A percentile compares a stretch with the other conserved stretches of the same genome.
These are phyloP conservation scores for Nomada ferruginata DNA, from an alignment of 2,888 invertebrate species.

Conservation along the genomic window DNA sequence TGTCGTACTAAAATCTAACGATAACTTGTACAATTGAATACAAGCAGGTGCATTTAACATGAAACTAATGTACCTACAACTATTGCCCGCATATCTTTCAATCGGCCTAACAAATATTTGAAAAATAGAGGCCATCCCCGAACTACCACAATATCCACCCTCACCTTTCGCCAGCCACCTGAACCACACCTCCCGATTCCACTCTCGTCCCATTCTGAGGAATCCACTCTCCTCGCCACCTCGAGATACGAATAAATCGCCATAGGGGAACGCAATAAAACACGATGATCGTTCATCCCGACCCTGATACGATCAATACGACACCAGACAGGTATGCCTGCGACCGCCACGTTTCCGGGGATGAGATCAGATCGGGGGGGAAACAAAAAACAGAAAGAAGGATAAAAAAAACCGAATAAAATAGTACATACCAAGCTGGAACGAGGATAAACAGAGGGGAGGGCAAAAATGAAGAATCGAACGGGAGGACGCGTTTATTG, in stretches of 20 bases:
- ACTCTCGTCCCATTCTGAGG: neutral
- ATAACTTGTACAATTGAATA: too few species aligned
- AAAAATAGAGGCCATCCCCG: neutral
- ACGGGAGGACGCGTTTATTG: constrained; percentile 34
- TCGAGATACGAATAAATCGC: constrained; percentile 34
- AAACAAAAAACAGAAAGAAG: neutral
- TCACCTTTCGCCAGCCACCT: neutral
- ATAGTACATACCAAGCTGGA: neutral
- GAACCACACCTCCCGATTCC: neutral
- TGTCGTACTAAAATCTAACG: too few species aligned
- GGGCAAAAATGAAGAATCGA: neutral
- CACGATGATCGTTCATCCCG: constrained; percentile 38
- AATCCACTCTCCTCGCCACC: neutral
- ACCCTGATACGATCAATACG: constrained; percentile 20
- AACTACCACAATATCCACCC: neutral
- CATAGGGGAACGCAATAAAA: constrained; percentile 43
- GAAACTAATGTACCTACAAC: too few species aligned
- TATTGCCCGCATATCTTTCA: too few species aligned
- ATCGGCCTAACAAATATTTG: too few species aligned
- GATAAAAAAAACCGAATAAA: neutral
- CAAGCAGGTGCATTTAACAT: too few species aligned
- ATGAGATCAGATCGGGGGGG: neutral
- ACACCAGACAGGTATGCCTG: constrained; percentile 17
- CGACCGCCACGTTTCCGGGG: neutral
- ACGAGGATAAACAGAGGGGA: neutral